Evolutionary conservation across 2,797 vertebrate species (phyloP).

Genomic region (Strix occidentalis): DNA sequence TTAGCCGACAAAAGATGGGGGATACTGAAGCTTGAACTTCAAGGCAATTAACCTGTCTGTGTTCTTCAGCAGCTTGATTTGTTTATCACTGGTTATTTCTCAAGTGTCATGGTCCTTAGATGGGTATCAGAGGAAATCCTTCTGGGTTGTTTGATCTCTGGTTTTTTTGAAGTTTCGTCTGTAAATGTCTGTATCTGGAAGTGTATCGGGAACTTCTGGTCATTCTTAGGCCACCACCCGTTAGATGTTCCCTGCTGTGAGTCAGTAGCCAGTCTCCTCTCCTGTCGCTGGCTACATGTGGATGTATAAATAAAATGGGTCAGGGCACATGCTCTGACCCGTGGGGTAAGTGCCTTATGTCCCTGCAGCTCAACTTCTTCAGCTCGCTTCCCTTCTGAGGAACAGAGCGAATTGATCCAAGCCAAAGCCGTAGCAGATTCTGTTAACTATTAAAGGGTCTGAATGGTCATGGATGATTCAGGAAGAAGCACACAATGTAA

Average conservation of each 20-base stretch:
- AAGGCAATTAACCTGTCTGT: not conserved
- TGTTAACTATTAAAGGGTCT: not conserved
- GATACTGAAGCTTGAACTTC: not conserved
- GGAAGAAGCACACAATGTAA: accelerated
- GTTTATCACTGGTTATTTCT: not conserved
- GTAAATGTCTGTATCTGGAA: slow-evolving; percentile 15
- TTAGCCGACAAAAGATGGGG: not conserved
- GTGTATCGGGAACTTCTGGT: not conserved
- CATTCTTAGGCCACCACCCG: not conserved
- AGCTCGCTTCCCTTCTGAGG: not conserved
- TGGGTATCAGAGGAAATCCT: not conserved
- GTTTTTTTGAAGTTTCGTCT: not conserved
- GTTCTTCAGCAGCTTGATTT: not conserved
- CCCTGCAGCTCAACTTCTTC: not conserved
- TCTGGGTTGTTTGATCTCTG: not conserved
- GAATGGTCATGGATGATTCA: not conserved
- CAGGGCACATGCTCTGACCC: not conserved
- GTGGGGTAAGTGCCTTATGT: not conserved
- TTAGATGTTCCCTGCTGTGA: not conserved
- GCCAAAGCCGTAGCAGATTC: not conserved
- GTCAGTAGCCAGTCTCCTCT: not conserved
- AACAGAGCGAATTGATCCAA: not conserved
- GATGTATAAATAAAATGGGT: not conserved
- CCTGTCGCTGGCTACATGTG: not conserved
- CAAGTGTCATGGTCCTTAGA: not conserved